A percentile compares a stretch with the other conserved stretches of the same genome.
These are phyloP conservation scores for Leptinotarsa texana DNA, from an alignment of 1,140 invertebrate species.

Conservation along the genomic window DNA sequence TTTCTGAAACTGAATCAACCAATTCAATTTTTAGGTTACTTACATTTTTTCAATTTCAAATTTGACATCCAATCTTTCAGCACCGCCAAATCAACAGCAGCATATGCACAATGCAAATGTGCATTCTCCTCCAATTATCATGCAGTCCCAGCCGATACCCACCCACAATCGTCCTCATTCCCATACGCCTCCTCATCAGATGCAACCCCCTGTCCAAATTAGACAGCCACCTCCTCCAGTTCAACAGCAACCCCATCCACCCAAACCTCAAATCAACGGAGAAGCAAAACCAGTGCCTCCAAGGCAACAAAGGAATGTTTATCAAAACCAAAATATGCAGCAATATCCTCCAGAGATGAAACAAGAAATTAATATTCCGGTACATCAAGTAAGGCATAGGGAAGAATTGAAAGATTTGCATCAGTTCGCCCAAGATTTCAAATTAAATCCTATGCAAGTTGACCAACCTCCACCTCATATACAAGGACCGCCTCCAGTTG, in stretches of 20 bases:
- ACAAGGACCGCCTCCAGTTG: constrained; percentile 33
- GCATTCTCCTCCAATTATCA: constrained; percentile 17
- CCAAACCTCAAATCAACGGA: constrained; percentile 46
- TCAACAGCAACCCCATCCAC: constrained; percentile 32
- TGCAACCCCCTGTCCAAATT: constrained; percentile 46
- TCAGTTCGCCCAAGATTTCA: constrained; percentile 62
- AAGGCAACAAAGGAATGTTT: constrained; percentile 36
- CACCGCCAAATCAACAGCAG: constrained; percentile 22
- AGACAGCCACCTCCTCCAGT: constrained; percentile 12
- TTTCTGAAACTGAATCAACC: no score
- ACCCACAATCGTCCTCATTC: constrained; percentile 43
- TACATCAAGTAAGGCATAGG: constrained; percentile 37
- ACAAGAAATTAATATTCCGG: not conserved
- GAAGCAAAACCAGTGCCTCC: constrained; percentile 45
- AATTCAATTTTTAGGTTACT: no score
- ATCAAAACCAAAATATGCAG: constrained; percentile 51
- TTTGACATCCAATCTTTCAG: constrained; percentile 15
- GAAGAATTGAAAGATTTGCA: constrained; percentile 56
- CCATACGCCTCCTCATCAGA: constrained; percentile 46
- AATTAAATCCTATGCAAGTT: constrained; percentile 49
- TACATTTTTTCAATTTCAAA: no score
- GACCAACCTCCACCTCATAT: constrained; percentile 31
- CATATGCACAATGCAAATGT: constrained; percentile 33
- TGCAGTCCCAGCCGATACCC: constrained; percentile 28
- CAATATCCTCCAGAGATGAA: constrained; percentile 45